Evolutionary conservation across 2,888 invertebrate genomes (phyloP).

Genomic region (Drosophila flavopinicola): DNA sequence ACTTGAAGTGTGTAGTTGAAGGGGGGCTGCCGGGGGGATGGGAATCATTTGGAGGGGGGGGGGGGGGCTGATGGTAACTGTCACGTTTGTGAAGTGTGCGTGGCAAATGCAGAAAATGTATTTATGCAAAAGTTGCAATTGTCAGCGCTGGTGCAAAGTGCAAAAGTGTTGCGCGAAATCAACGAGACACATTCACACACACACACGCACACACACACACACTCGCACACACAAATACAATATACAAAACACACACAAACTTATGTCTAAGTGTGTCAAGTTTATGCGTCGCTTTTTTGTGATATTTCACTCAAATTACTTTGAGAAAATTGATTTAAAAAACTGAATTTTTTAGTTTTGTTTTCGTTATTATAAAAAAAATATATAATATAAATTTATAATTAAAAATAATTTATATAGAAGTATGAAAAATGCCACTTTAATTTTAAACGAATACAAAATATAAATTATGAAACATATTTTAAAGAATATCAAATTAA

Average conservation of each 20-base stretch:
- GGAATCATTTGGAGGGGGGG: no score
- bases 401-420: no score
- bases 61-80: background rate
- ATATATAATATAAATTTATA: no score
- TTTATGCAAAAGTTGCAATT: conserved; percentile 80
- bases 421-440: no score
- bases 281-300: conserved; percentile 15
- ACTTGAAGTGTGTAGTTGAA: conserved; percentile 29
- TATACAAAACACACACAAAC: conserved; percentile 4
- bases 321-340: no score
- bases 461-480: background rate
- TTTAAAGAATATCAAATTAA: no score
- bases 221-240: background rate
- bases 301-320: background rate
- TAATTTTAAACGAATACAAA: background rate
- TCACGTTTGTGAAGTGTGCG: conserved; percentile 42
- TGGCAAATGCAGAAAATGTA: conserved; percentile 74
- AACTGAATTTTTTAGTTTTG: no score
- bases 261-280: background rate
- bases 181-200: conserved; percentile 37
- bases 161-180: conserved; percentile 67
- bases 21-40: background rate
- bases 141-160: conserved; percentile 62
- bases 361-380: no score
- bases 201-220: conserved; percentile 5